Evolutionary conservation across 1,140 invertebrate species (phyloP).

Genomic region (Drosophila suzukii): DNA sequence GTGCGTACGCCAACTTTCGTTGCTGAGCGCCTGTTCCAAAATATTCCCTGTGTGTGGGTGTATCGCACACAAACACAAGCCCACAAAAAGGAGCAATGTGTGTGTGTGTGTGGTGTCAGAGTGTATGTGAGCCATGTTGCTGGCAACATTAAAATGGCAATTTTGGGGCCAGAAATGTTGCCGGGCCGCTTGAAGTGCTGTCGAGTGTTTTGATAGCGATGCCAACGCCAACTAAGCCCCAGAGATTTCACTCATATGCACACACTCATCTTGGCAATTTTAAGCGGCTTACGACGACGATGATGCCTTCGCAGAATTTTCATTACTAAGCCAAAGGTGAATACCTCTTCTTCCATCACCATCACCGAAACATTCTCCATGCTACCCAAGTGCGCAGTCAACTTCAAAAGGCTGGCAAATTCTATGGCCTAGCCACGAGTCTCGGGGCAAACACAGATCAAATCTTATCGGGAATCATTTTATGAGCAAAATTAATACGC

Average conservation of each 20-base stretch:
- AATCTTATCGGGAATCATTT: constrained; percentile 82
- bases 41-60: constrained; percentile 70
- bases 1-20: constrained; percentile 48
- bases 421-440: constrained; percentile 21
- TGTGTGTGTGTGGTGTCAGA: neutral
- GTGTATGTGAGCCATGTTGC: constrained; percentile 42
- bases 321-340: constrained; percentile 77
- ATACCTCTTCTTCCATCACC: constrained; percentile 21
- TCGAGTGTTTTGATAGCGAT: constrained; percentile 53
- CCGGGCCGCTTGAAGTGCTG: constrained; percentile 28
- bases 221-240: constrained; percentile 18
- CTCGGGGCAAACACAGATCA: constrained; percentile 72
- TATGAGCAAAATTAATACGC: constrained; percentile 71
- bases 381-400: constrained; percentile 39
- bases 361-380: neutral
- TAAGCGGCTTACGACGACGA: constrained; percentile 63
- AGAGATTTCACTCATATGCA: constrained; percentile 46
- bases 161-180: constrained; percentile 36
- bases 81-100: constrained; percentile 12
- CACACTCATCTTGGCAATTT: constrained; percentile 57
- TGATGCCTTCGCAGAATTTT: constrained; percentile 60
- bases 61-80: constrained; percentile 54
- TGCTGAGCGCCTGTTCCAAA: constrained; percentile 72
- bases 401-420: constrained; percentile 55
- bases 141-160: constrained; percentile 53